These are phyloP conservation scores for Antheraea pernyi DNA, from an alignment of 1,140 invertebrate genomes.

Conservation along the genomic window DNA sequence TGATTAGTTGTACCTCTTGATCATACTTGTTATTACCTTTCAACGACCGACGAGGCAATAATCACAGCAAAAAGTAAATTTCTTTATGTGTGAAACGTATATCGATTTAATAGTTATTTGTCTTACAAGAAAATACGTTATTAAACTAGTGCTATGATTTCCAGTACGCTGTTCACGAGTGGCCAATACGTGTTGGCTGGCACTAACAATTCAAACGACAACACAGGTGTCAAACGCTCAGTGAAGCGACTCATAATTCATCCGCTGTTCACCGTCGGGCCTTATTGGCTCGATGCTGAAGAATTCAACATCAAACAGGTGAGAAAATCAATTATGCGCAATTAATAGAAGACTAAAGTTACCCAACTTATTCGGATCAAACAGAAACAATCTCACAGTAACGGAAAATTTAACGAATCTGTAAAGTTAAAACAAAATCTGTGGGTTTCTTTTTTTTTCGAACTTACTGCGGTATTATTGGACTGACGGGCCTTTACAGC, in stretches of 20 bases:
- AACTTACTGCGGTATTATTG: too few relatives aligned
- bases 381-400: too few relatives aligned
- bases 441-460: too few relatives aligned
- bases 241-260: constrained; percentile 58
- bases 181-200: constrained; percentile 56
- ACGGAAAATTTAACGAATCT: too few relatives aligned
- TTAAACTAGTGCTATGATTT: constrained; percentile 19
- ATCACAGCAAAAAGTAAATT: too few relatives aligned
- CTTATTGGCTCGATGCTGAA: constrained; percentile 61
- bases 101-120: neutral
- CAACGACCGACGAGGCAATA: too few relatives aligned
- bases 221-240: constrained; percentile 32
- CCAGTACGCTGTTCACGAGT: constrained; percentile 59
- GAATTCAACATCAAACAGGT: constrained; percentile 59
- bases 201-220: constrained; percentile 57
- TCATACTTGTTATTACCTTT: too few relatives aligned
- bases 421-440: too few relatives aligned
- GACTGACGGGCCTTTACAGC: too few relatives aligned
- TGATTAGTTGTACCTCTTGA: too few relatives aligned
- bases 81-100: too few relatives aligned
- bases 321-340: constrained; percentile 3
- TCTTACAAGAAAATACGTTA: neutral
- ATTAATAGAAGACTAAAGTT: neutral
- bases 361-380: too few relatives aligned
- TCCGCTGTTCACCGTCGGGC: constrained; percentile 61